phyloP scores from a whole-genome alignment of 2,888 invertebrate species.

The Lottia scabra region DNA sequence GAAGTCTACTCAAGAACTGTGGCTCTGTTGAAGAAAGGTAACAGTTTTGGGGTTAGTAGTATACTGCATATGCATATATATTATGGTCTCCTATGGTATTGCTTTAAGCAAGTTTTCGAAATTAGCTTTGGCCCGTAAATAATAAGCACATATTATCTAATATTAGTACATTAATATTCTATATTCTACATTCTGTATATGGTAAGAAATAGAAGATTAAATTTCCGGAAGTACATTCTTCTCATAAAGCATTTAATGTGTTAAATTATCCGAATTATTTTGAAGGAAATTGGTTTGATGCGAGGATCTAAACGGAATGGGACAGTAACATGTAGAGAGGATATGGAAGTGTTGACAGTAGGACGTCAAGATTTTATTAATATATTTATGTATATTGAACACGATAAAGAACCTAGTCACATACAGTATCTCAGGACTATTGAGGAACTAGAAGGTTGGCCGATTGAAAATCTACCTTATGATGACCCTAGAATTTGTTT shows the following conservation, averaged over 20 bases:
- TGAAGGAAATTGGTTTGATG: slow-evolving; percentile 65
- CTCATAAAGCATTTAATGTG: no score
- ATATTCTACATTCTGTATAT: no score
- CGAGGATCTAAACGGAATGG: slow-evolving; percentile 62
- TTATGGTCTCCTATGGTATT: no score
- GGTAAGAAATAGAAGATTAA: no score
- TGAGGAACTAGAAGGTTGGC: slow-evolving; percentile 61
- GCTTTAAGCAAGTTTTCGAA: no score
- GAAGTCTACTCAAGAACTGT: slow-evolving; percentile 41
- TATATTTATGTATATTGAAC: slow-evolving; percentile 69
- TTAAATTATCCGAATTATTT: neutral
- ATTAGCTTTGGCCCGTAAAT: no score
- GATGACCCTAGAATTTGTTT: slow-evolving; percentile 64
- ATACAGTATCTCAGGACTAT: slow-evolving; percentile 58
- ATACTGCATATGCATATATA: neutral
- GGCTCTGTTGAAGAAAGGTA: slow-evolving; percentile 53
- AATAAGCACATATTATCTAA: no score
- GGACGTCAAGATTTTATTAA: slow-evolving; percentile 74
- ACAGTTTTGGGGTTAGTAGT: slow-evolving; percentile 56
- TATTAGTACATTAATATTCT: no score
- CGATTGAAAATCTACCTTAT: slow-evolving; percentile 59
- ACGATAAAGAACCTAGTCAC: slow-evolving; percentile 62
- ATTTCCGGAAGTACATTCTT: no score
- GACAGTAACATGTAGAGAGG: slow-evolving; percentile 66
- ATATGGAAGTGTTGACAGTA: slow-evolving; percentile 76